Conservation (phyloP, 2,797 vertebrate species). For the Falco rusticolus region DNA sequence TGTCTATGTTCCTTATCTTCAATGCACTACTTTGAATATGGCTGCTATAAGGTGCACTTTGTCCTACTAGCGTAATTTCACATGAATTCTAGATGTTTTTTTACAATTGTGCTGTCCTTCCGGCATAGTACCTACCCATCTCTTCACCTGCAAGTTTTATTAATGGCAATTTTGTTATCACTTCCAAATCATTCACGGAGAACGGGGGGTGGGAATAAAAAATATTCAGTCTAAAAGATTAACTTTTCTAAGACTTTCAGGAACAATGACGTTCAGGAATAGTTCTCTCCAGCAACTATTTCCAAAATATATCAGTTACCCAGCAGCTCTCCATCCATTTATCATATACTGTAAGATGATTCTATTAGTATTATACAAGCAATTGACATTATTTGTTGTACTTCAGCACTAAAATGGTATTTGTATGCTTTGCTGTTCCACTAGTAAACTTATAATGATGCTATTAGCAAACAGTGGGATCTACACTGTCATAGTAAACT, state of each 20-base stretch:
- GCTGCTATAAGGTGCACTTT: background rate
- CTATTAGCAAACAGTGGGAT: background rate
- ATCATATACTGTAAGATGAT: background rate
- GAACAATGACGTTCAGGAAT: background rate
- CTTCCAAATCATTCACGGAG: background rate
- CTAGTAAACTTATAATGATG: background rate
- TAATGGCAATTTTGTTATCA: background rate
- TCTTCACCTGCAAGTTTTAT: background rate
- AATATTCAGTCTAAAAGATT: accelerated
- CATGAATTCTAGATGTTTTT: background rate
- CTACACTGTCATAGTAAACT: background rate
- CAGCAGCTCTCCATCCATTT: background rate
- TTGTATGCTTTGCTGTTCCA: background rate
- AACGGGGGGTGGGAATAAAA: too few species aligned
- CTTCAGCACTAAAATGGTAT: background rate
- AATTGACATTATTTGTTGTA: background rate
- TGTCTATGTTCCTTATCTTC: background rate
- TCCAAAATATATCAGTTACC: background rate
- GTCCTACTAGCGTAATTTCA: background rate
- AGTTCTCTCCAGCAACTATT: background rate
- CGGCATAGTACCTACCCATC: background rate
- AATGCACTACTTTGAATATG: background rate
- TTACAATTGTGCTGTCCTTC: background rate
- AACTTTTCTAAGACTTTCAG: background rate
- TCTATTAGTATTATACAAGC: background rate